These are phyloP conservation scores for Xenentodon cancila DNA, from an alignment of 2,797 vertebrate species.

Conservation along the genomic window DNA sequence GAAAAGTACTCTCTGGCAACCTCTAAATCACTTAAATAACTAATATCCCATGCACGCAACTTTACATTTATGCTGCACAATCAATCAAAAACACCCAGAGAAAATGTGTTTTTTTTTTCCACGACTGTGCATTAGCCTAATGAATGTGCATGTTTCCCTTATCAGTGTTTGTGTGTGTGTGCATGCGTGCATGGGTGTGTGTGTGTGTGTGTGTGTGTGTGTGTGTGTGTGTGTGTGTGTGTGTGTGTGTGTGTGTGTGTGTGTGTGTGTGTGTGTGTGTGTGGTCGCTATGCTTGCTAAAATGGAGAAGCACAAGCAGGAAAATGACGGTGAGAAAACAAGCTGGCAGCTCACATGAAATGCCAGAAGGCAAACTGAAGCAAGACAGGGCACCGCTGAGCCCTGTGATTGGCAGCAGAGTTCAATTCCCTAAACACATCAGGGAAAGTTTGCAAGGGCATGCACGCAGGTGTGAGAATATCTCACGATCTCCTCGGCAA, in stretches of 20 bases:
- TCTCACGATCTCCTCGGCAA: conserved; percentile 45
- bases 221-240: conserved; percentile 27
- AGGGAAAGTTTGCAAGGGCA: conserved; percentile 60
- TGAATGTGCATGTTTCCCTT: conserved; percentile 75
- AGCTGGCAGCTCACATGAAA: conserved; percentile 50
- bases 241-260: conserved; percentile 22
- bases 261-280: conserved; percentile 23
- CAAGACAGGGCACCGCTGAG: conserved; percentile 22
- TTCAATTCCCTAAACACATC: conserved; percentile 56
- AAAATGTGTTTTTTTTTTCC: conserved; percentile 65
- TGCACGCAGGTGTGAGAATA: conserved; percentile 59
- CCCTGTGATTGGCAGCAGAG: conserved; percentile 45
- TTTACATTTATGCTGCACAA: conserved; percentile 77
- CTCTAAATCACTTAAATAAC: conserved; percentile 84
- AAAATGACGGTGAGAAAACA: conserved; percentile 51
- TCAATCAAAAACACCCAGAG: conserved; percentile 79
- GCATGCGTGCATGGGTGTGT: too few species aligned
- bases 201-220: conserved; percentile 20
- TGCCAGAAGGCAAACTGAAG: conserved; percentile 22
- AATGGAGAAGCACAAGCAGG: conserved; percentile 30
- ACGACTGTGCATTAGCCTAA: conserved; percentile 79
- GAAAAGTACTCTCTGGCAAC: conserved; percentile 75
- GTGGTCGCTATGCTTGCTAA: conserved; percentile 22
- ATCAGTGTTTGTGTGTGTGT: conserved; percentile 28
- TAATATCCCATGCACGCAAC: conserved; percentile 78